Evolutionary conservation across 2,888 invertebrate genomes (phyloP).

Genomic region (Venusia cambrica): DNA sequence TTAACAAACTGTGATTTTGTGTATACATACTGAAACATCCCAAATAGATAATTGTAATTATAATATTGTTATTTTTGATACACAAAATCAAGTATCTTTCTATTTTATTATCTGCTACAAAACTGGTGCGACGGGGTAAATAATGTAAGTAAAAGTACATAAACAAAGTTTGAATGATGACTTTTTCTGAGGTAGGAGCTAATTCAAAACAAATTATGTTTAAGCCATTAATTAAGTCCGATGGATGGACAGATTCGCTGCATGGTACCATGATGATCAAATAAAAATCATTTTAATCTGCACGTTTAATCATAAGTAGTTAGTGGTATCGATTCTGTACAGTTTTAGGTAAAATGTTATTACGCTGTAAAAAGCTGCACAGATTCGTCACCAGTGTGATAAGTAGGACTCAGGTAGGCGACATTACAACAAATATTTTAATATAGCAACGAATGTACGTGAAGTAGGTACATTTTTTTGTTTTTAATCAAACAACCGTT

Average conservation of each 20-base stretch:
- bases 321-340: no score
- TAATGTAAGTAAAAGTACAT: slow-evolving; percentile 74
- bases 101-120: slow-evolving; percentile 66
- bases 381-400: no score
- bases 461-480: no score
- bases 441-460: no score
- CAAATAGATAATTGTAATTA: slow-evolving; percentile 2
- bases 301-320: slow-evolving; percentile 60
- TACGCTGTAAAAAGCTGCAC: no score
- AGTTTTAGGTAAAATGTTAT: no score
- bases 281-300: slow-evolving; percentile 45
- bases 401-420: no score
- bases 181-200: slow-evolving; percentile 54
- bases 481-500: no score
- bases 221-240: slow-evolving; percentile 64
- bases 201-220: slow-evolving; percentile 45
- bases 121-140: slow-evolving; percentile 71
- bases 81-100: slow-evolving; percentile 31
- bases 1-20: no score
- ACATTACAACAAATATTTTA: no score
- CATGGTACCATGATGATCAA: slow-evolving; percentile 60
- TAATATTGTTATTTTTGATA: slow-evolving; percentile 5
- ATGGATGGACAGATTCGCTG: slow-evolving; percentile 64
- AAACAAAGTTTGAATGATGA: slow-evolving; percentile 61
- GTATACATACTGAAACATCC: no score